Conservation (phyloP, 2,113 vertebrate species). For the Colaptes auratus region DNA sequence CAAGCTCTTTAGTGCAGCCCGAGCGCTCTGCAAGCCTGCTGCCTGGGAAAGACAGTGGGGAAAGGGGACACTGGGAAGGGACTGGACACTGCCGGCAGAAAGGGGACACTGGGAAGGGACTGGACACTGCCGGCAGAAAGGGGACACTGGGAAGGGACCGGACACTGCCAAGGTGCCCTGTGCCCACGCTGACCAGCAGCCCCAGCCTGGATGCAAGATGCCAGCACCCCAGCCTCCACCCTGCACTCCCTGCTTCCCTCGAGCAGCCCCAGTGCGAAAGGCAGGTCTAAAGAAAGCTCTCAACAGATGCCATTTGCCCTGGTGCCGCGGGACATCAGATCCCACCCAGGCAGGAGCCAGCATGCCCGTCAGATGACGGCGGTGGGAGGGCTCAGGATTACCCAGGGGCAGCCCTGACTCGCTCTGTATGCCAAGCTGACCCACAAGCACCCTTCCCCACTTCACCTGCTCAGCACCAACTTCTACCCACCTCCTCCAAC, state of each 20-base stretch:
- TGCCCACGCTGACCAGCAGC: accelerated
- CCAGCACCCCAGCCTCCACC: background rate
- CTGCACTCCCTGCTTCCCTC: background rate
- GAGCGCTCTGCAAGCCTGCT: background rate
- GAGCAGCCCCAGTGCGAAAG: background rate
- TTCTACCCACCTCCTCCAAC: background rate
- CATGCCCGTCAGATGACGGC: background rate
- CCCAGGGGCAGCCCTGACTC: background rate
- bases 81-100: too few relatives aligned
- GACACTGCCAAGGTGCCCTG: accelerated
- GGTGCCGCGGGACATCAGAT: background rate
- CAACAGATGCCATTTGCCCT: background rate
- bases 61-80: too few relatives aligned
- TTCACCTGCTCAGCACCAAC: background rate
- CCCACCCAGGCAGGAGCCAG: background rate
- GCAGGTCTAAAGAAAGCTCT: constrained; percentile 32
- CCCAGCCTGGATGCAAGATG: background rate
- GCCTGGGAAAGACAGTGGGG: too few relatives aligned
- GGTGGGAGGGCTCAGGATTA: background rate
- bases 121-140: background rate
- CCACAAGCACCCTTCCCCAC: background rate
- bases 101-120: too few relatives aligned
- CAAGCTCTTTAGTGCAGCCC: background rate
- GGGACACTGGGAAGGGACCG: accelerated
- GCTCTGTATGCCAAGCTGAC: background rate